phyloP scores from a whole-genome alignment of 2,888 invertebrate species.

The Eupelmus urozonus region DNA sequence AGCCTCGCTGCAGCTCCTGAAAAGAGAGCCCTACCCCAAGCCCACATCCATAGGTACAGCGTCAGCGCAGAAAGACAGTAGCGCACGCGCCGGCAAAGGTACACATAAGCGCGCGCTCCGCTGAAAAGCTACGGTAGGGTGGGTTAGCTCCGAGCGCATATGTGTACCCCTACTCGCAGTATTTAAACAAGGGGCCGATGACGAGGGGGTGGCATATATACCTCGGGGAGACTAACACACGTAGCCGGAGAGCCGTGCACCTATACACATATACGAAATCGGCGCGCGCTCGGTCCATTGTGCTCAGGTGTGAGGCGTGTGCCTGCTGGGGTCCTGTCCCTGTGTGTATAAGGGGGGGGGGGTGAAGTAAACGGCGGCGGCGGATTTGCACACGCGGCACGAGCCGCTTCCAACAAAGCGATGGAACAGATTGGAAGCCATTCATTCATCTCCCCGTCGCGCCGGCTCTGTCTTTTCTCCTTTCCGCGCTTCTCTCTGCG shows the following conservation, averaged over 20 bases:
- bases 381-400: conserved; percentile 77
- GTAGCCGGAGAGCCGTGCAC: conserved; percentile 28
- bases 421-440: conserved; percentile 75
- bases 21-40: not conserved
- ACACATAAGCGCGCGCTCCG: not conserved
- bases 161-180: conserved; percentile 56
- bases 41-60: not conserved
- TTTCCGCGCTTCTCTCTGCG: not conserved
- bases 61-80: not conserved
- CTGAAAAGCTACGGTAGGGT: not conserved
- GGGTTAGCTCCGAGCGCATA: not conserved
- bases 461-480: conserved; percentile 56
- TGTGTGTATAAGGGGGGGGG: conserved; percentile 18
- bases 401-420: conserved; percentile 74
- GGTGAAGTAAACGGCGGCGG: conserved; percentile 31
- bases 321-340: no score
- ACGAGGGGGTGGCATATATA: conserved; percentile 37
- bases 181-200: conserved; percentile 67
- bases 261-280: conserved; percentile 63
- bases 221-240: conserved; percentile 2
- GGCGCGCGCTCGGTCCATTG: conserved; percentile 72
- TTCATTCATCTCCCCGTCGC: conserved; percentile 62
- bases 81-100: not conserved
- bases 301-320: conserved; percentile 77
- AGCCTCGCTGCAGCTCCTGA: not conserved